Conservation (phyloP, 2,113 vertebrate genomes). For the Pongo pygmaeus region DNA sequence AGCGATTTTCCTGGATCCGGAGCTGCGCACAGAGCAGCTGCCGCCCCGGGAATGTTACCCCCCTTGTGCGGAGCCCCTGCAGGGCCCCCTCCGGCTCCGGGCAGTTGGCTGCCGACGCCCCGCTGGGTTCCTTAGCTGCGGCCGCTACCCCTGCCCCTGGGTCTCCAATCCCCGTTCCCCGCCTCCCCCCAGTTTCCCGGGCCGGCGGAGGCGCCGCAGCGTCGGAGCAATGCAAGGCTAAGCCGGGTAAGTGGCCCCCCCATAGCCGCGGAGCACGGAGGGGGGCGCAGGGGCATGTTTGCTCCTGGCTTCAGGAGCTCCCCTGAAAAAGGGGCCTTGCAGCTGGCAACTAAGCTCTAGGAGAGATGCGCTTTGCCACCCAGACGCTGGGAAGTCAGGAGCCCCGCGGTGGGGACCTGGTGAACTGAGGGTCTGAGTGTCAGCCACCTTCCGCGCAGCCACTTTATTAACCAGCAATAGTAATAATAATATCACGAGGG, state of each 20-base stretch:
- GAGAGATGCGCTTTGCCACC: not conserved
- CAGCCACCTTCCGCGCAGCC: not conserved
- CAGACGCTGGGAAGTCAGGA: not conserved
- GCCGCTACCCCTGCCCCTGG: not conserved
- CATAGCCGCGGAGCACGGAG: not conserved
- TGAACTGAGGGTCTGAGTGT: not conserved
- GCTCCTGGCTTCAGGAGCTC: not conserved
- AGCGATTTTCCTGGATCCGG: conserved; percentile 47
- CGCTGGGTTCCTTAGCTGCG: conserved; percentile 26
- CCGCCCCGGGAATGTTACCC: conserved; percentile 73
- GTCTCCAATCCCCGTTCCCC: not conserved
- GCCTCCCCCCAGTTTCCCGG: not conserved
- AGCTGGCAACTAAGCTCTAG: not conserved
- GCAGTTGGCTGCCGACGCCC: conserved; percentile 49
- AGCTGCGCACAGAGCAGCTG: conserved; percentile 11
- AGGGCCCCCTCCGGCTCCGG: conserved; percentile 73
- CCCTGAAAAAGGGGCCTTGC: not conserved
- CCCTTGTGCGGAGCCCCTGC: conserved; percentile 61
- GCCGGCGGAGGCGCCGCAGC: not conserved
- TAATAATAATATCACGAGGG: not conserved
- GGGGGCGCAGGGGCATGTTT: not conserved
- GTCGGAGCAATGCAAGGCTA: conserved; percentile 23
- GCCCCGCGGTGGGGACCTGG: not conserved
- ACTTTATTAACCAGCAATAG: not conserved
- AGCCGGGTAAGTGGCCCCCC: conserved; percentile 44